A percentile compares a stretch with the other conserved stretches of the same genome.
phyloP scores from a whole-genome alignment of 2,797 vertebrate genomes.

The Bovichtus diacanthus region DNA sequence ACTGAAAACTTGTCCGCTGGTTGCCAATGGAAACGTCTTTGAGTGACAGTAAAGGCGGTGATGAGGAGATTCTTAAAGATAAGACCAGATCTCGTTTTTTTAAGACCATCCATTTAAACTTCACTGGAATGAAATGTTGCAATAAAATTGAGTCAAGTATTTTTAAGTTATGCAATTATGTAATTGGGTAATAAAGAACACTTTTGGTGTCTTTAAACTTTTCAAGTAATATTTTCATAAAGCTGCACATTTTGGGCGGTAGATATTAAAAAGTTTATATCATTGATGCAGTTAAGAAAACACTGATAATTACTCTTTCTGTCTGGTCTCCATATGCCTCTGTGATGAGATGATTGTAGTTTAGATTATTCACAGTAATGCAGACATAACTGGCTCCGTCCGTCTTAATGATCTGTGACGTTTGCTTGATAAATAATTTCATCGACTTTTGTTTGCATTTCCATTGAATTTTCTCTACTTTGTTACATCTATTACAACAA shows the following conservation, averaged over 20 bases:
- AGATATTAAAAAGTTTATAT: not conserved
- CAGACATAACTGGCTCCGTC: conserved; percentile 44
- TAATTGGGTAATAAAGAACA: not conserved
- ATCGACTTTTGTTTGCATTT: conserved; percentile 15
- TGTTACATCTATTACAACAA: conserved; percentile 11
- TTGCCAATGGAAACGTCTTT: conserved; percentile 38
- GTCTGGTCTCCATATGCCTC: no score
- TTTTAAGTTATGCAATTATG: no score
- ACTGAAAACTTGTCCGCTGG: conserved; percentile 17
- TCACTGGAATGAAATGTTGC: not conserved
- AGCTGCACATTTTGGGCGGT: not conserved
- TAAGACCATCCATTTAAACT: not conserved
- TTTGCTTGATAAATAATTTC: conserved; percentile 13
- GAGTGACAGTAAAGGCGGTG: conserved; percentile 33
- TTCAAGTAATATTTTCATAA: not conserved
- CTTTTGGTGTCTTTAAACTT: not conserved
- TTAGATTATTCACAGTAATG: conserved; percentile 32
- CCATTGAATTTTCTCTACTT: not conserved
- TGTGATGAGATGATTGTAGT: conserved; percentile 26
- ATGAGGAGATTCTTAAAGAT: conserved; percentile 6
- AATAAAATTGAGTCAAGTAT: no score
- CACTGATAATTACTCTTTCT: conserved; percentile 17
- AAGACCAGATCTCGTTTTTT: not conserved
- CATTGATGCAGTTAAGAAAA: conserved; percentile 20
- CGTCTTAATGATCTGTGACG: conserved; percentile 35